Evolutionary conservation across 2,797 vertebrate species (phyloP), one percentile per base, ranked within the genome.

Genomic region (Strix occidentalis): DNA sequence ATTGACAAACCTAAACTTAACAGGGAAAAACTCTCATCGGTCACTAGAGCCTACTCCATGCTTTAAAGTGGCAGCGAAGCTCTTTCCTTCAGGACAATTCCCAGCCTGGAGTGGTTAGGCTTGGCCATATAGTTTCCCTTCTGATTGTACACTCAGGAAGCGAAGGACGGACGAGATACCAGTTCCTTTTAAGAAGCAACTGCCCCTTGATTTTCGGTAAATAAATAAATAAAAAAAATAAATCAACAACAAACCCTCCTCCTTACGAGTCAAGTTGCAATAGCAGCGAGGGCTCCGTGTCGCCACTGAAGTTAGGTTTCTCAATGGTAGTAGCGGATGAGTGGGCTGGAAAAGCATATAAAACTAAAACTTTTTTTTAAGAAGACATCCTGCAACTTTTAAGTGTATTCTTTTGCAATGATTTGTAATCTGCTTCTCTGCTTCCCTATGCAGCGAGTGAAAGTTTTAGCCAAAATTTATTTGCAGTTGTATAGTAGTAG

Each of bases 401-500:
- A 97, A 97, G 94, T 94, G 96, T 86, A 94, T 96, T 96, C 94
- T 97, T 97, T 96, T 97, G 97, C 96, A 84, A 95, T 90, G 90
- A 96, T 97, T 84, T 96, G 94, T 95, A 95, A 94, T 93, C 97
- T 97, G 96, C 97, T 97, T 97, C 88, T 95, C 96, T 86, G 97
- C 97, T 97, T 97, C 95, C 93, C 84, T 86, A 95, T 69, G 94
- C 81, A 97, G 96, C 87, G 77, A 97, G 96, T 90, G 94, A 97
- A 93, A 96, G 88, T 97, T 97, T 85, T 95, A 97, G 94, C 92
- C 92, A 89, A 93, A 90, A 96, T 97, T 97, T 91, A 88, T 97
- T 97, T 96, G 96, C 95, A 89, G 95, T 97, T 98, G 97, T 98
- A 92, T 95, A 97, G 96, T 98, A 98, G 93, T 97, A 97, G 89